Evolutionary conservation across 1,140 invertebrate genomes (phyloP).

Genomic region (Drosophila seguyi): DNA sequence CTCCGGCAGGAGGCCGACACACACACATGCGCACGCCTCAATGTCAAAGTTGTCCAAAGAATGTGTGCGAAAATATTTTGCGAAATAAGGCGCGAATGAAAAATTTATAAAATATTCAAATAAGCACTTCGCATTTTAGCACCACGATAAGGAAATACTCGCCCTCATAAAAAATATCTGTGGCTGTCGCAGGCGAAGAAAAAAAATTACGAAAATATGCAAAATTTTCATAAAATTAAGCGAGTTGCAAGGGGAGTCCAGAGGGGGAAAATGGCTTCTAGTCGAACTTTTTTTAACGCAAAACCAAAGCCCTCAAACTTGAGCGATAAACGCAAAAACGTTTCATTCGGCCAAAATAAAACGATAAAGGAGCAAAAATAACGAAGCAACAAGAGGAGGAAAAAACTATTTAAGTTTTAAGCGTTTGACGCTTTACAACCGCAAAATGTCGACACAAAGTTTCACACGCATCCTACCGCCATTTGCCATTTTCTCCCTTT

Average conservation of each 20-base stretch:
- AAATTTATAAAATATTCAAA: slow-evolving; percentile 84
- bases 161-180: slow-evolving; percentile 49
- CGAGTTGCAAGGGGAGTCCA: slow-evolving; percentile 25
- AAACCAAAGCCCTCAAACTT: slow-evolving; percentile 63
- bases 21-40: slow-evolving; percentile 43
- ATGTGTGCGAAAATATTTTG: slow-evolving; percentile 81
- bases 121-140: slow-evolving; percentile 72
- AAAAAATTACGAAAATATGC: slow-evolving; percentile 50
- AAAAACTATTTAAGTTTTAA: slow-evolving; percentile 80
- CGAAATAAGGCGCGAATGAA: slow-evolving; percentile 82
- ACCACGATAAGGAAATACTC: slow-evolving; percentile 46
- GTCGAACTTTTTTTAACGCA: slow-evolving; percentile 39
- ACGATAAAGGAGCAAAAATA: slow-evolving; percentile 33
- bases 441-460: slow-evolving; percentile 79
- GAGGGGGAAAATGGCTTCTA: not conserved
- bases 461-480: slow-evolving; percentile 52
- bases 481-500: slow-evolving; percentile 8
- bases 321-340: slow-evolving; percentile 57
- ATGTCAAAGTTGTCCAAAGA: slow-evolving; percentile 73
- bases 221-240: slow-evolving; percentile 65
- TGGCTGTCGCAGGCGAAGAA: slow-evolving; percentile 17
- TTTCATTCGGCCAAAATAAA: slow-evolving; percentile 46
- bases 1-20: not conserved
- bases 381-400: slow-evolving; percentile 27
- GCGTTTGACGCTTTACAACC: slow-evolving; percentile 81